These are phyloP conservation scores for Pipistrellus nathusii DNA, from an alignment of 2,797 vertebrate genomes.

Conservation along the genomic window DNA sequence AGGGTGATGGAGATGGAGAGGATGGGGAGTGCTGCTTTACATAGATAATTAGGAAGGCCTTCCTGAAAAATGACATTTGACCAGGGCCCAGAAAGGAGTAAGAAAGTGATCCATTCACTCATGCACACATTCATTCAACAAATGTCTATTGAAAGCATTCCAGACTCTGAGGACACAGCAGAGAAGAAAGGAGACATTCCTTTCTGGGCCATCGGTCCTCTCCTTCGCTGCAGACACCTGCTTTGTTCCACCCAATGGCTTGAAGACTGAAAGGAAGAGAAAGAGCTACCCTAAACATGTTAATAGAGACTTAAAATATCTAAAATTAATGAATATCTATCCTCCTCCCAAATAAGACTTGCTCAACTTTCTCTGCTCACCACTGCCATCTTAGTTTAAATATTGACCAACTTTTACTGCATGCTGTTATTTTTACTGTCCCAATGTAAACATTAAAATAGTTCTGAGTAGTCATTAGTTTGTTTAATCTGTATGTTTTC, in stretches of 20 bases:
- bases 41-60: neutral
- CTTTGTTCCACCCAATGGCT: neutral
- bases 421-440: conserved; percentile 39
- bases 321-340: conserved; percentile 25
- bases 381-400: neutral
- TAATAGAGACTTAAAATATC: neutral
- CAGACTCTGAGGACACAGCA: neutral
- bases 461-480: conserved; percentile 29
- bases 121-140: neutral
- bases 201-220: neutral
- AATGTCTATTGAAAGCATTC: neutral
- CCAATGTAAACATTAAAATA: conserved; percentile 42
- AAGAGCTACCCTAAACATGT: neutral
- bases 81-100: neutral
- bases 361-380: conserved; percentile 25
- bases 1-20: neutral
- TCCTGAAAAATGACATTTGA: neutral
- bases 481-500: conserved; percentile 40
- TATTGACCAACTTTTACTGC: neutral
- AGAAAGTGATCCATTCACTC: neutral
- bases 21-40: neutral
- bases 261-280: neutral
- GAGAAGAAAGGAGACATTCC: neutral
- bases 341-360: neutral
- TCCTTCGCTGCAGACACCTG: neutral